Percentiles rank a stretch among this genome's conserved stretches.
phyloP scores from a whole-genome alignment of 2,113 vertebrate species.

The Oceanites oceanicus region DNA sequence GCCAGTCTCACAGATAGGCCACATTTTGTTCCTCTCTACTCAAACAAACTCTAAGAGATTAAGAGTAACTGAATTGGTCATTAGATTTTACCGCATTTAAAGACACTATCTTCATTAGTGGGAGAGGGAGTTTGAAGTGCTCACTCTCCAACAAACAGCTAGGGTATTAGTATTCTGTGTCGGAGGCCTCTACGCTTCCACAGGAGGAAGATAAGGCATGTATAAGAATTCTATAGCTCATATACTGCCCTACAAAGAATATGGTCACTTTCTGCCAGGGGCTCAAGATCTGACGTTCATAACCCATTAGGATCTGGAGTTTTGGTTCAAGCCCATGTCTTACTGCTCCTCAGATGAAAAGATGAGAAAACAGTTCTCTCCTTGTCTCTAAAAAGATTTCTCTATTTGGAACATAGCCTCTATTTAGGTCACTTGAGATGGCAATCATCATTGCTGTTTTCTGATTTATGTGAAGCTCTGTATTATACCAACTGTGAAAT shows the following conservation, averaged over 20 bases:
- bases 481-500: slow-evolving; percentile 42
- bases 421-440: background rate
- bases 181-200: background rate
- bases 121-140: background rate
- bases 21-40: background rate
- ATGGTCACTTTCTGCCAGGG: background rate
- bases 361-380: background rate
- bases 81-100: background rate
- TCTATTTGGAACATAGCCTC: background rate
- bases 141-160: background rate
- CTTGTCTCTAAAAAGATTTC: background rate
- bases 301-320: background rate
- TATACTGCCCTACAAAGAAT: background rate
- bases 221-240: background rate
- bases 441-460: background rate
- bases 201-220: background rate
- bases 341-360: background rate
- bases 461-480: slow-evolving; percentile 8
- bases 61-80: background rate
- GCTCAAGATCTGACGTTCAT: background rate
- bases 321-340: background rate
- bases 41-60: background rate
- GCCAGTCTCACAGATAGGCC: background rate
- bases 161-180: background rate
- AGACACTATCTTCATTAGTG: background rate